Evolutionary conservation across 2,888 invertebrate genomes (phyloP).

Genomic region (Marronus borbonicus): DNA sequence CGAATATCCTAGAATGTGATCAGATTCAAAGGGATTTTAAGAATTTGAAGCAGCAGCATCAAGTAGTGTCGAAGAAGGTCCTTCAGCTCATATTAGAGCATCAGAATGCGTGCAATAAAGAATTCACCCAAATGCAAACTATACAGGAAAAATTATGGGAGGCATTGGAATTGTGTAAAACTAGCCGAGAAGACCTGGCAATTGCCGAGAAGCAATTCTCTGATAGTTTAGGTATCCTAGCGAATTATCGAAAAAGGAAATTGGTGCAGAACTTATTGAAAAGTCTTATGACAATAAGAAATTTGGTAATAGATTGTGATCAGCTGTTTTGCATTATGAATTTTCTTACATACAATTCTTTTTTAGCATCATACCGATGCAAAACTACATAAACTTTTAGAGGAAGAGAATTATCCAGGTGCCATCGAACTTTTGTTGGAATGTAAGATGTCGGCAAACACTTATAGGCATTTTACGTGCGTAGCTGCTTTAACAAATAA

Average conservation of each 20-base stretch:
- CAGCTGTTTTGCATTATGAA: background rate
- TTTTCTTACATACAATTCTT: slow-evolving; percentile 63
- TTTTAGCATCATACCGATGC: slow-evolving; percentile 86
- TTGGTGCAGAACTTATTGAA: slow-evolving; percentile 85
- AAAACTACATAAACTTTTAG: slow-evolving; percentile 85
- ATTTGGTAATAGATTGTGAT: slow-evolving; percentile 74
- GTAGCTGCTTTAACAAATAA: slow-evolving; percentile 90
- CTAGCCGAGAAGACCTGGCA: slow-evolving; percentile 81
- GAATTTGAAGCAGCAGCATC: slow-evolving; percentile 84
- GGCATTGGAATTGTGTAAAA: slow-evolving; percentile 80
- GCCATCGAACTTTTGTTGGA: slow-evolving; percentile 92
- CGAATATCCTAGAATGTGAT: slow-evolving; percentile 77
- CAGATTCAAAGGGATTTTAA: slow-evolving; percentile 84
- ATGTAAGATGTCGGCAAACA: slow-evolving; percentile 88
- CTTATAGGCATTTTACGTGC: slow-evolving; percentile 91
- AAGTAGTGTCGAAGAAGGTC: slow-evolving; percentile 94
- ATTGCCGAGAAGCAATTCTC: slow-evolving; percentile 87
- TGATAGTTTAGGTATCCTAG: slow-evolving; percentile 89
- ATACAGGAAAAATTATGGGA: slow-evolving; percentile 81
- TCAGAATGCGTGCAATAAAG: slow-evolving; percentile 87
- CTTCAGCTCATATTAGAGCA: slow-evolving; percentile 94
- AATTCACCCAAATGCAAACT: slow-evolving; percentile 84
- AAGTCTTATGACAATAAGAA: slow-evolving; percentile 85
- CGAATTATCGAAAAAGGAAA: slow-evolving; percentile 92
- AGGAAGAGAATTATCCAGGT: slow-evolving; percentile 88